Percentiles rank a stretch among this genome's conserved stretches.
Evolutionary conservation across 2,797 vertebrate species (phyloP).

Genomic region (Heliangelus exortis): DNA sequence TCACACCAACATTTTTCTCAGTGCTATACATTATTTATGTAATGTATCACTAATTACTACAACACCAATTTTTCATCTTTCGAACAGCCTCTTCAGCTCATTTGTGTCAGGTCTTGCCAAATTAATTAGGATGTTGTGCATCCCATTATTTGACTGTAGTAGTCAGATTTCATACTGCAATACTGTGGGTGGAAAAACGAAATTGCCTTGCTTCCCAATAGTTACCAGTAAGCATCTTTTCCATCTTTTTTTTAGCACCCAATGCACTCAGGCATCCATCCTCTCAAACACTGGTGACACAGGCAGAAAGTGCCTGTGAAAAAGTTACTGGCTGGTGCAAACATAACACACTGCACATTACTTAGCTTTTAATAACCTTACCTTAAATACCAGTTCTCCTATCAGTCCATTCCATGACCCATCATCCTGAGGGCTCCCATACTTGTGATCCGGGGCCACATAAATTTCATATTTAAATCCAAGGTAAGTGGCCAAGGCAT

Average conservation of each 20-base stretch:
- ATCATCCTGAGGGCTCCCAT: slow-evolving; percentile 92
- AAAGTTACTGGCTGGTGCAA: background rate
- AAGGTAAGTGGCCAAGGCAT: slow-evolving; percentile 94
- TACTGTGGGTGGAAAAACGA: background rate
- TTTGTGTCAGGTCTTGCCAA: slow-evolving; percentile 29
- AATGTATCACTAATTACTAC: slow-evolving; percentile 28
- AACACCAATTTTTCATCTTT: slow-evolving; percentile 23
- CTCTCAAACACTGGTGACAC: background rate
- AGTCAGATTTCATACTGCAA: background rate
- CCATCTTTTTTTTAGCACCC: background rate
- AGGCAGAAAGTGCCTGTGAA: background rate
- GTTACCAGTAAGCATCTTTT: background rate
- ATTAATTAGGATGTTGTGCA: slow-evolving; percentile 5
- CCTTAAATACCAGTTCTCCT: slow-evolving; percentile 96
- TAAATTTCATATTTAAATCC: slow-evolving; percentile 99
- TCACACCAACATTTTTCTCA: slow-evolving; percentile 59
- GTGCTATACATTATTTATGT: slow-evolving; percentile 65
- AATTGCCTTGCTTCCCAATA: background rate
- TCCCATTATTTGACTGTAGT: background rate
- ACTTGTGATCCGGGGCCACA: slow-evolving; percentile 95
- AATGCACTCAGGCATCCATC: accelerated
- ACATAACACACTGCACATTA: accelerated
- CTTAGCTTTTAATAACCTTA: slow-evolving; percentile 71
- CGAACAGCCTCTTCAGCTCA: slow-evolving; percentile 4
- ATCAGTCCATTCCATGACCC: slow-evolving; percentile 97